phyloP scores from a whole-genome alignment of 1,140 invertebrate species.

The Pseudomyrmex gracilis region DNA sequence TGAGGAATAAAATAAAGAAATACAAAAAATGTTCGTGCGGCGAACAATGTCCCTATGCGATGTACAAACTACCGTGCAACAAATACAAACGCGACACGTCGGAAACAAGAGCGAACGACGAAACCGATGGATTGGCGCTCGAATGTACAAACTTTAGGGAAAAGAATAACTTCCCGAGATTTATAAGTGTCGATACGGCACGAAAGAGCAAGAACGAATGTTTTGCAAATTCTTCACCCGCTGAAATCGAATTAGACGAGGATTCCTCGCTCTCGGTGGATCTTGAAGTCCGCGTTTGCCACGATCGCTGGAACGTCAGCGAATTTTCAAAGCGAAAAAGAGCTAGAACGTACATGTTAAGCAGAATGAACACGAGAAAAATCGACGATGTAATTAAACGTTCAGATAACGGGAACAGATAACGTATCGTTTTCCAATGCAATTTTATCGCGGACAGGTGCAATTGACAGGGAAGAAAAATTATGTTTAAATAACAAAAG shows the following conservation, averaged over 20 bases:
- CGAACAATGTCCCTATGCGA: background rate
- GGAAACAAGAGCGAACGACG: background rate
- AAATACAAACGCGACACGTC: background rate
- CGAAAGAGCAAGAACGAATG: background rate
- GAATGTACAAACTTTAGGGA: background rate
- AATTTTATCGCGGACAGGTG: background rate
- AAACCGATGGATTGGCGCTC: background rate
- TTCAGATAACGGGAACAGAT: background rate
- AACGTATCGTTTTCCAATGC: background rate
- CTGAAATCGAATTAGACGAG: background rate
- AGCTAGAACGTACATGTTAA: constrained; percentile 56
- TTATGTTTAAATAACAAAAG: constrained; percentile 14
- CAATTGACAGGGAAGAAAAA: background rate
- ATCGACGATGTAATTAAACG: constrained; percentile 11
- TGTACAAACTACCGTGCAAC: constrained; percentile 9
- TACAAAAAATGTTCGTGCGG: background rate
- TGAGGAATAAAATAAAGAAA: constrained; percentile 9
- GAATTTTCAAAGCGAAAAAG: constrained; percentile 24
- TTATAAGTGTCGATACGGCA: background rate
- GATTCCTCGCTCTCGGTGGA: constrained; percentile 24
- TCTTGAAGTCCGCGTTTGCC: constrained; percentile 32
- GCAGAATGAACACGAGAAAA: background rate
- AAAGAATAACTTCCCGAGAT: background rate
- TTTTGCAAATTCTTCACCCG: background rate
- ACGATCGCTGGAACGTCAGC: background rate